Base-by-base conservation (phyloP, 2,888 invertebrate genomes). In the Aphodius sticticus region DNA sequence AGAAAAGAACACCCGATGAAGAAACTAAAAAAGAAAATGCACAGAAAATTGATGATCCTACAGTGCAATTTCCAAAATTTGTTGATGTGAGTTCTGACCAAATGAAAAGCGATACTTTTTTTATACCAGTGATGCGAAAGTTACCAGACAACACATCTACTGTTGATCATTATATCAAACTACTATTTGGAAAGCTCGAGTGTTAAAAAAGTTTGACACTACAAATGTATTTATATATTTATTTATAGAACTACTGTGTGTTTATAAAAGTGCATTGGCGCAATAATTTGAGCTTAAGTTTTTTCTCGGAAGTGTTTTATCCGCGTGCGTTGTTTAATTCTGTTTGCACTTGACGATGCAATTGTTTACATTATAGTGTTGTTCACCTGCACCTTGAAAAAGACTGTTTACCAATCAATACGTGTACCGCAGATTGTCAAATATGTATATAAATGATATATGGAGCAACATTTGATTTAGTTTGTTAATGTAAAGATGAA, bases 161-260 rank as follows among this genome's bases (percentile, higher is more conserved):
- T 9, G 35, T 74, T n/a, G 74, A 74, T 36, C 26, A 74, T 74
- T 74, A 74, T 35, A 12, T 74, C 7, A 74, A 74, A 74, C 35
- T 74, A 35, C n/a, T 74, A n/a, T 74, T 74, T 36, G 74, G 35
- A 36, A 36, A 74, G 9, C 26, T 74, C n/a, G 35, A 35, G 7
- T n/a, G 26, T 14, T 74, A 74, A 72, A 16, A n/a, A n/a, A n/a
- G n/a, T 53, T 53, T 53, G 7, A 53, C 26, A 26, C 26, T 26
- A 26, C n/a, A n/a, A n/a, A n/a, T n/a, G 26, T 26, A 26, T 26
- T 26, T 26, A 26, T 26, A 26, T 26, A 26, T 26, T 26, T 26
- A 2, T 26, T 26, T 26, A 2, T 26, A 26, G 2, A 26, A 26
- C 26, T 26, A 26, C 3, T 26, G 3, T 3, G 26, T 26, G 26